Percentiles rank a stretch among this genome's conserved stretches.
Conservation (phyloP, 2,888 invertebrate genomes). For the Thelaira solivaga region DNA sequence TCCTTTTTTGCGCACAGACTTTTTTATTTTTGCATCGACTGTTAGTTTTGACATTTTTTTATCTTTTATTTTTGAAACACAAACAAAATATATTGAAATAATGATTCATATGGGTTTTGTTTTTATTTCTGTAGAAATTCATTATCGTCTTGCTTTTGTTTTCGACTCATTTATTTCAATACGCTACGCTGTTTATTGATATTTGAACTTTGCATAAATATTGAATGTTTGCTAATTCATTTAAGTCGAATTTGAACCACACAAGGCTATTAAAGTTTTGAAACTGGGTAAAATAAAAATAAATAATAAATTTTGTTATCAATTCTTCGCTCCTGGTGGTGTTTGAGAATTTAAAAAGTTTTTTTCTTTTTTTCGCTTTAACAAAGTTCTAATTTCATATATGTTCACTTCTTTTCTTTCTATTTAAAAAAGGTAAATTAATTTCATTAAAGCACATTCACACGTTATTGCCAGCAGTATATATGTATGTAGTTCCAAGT, state of each 20-base stretch:
- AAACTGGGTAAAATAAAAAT: neutral
- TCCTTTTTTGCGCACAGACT: conserved; percentile 3
- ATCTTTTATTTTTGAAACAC: conserved; percentile 30
- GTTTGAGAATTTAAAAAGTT: neutral
- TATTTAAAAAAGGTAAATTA: too few relatives aligned
- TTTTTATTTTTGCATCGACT: conserved; percentile 4
- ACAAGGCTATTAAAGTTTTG: conserved; percentile 25
- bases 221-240: conserved; percentile 15
- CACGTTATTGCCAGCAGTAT: too few relatives aligned
- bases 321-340: conserved; percentile 35
- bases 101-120: conserved; percentile 33
- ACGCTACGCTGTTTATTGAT: conserved; percentile 42
- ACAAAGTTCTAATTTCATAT: too few relatives aligned
- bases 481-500: too few relatives aligned
- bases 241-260: conserved; percentile 35
- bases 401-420: too few relatives aligned
- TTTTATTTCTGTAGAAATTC: neutral
- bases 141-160: conserved; percentile 27
- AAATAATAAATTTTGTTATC: neutral
- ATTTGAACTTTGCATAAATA: conserved; percentile 47
- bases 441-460: too few relatives aligned
- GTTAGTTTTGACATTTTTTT: conserved; percentile 24
- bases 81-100: conserved; percentile 13
- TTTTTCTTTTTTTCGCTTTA: neutral
- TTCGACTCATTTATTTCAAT: conserved; percentile 35